phyloP scores from a whole-genome alignment of 2,888 invertebrate species.

The Bellardia pandia region DNA sequence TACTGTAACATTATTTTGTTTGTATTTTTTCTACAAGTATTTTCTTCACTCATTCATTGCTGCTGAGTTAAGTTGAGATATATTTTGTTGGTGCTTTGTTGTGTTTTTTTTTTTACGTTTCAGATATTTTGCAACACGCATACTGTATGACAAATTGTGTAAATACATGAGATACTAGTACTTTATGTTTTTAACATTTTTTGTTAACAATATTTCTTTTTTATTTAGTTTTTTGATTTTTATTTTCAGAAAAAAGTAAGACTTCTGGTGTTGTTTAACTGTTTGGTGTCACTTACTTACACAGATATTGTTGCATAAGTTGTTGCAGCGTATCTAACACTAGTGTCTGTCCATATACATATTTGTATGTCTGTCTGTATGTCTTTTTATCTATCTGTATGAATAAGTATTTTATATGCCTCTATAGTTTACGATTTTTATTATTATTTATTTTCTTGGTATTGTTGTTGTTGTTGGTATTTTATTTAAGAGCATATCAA shows the following conservation, averaged over 20 bases:
- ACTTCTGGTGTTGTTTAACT: constrained; percentile 67
- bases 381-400: constrained; percentile 25
- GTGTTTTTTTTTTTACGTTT: constrained; percentile 21
- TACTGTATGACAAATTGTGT: constrained; percentile 80
- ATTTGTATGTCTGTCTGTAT: neutral
- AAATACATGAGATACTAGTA: constrained; percentile 80
- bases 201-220: constrained; percentile 51
- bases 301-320: constrained; percentile 63
- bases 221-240: neutral
- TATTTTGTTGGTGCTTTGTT: constrained; percentile 11
- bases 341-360: constrained; percentile 20
- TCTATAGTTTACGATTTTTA: constrained; percentile 29
- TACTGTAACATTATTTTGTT: constrained; percentile 40
- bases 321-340: constrained; percentile 35
- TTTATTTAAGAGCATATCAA: constrained; percentile 27
- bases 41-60: constrained; percentile 33
- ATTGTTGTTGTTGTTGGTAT: neutral
- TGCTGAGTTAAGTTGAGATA: constrained; percentile 47
- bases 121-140: constrained; percentile 72
- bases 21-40: neutral
- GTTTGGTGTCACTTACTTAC: constrained; percentile 66
- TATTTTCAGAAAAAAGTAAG: constrained; percentile 9
- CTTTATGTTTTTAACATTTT: constrained; percentile 56
- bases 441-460: constrained; percentile 5
- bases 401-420: constrained; percentile 4